Base-by-base conservation (phyloP, 2,797 vertebrate species). In the Australoheros facetus region DNA sequence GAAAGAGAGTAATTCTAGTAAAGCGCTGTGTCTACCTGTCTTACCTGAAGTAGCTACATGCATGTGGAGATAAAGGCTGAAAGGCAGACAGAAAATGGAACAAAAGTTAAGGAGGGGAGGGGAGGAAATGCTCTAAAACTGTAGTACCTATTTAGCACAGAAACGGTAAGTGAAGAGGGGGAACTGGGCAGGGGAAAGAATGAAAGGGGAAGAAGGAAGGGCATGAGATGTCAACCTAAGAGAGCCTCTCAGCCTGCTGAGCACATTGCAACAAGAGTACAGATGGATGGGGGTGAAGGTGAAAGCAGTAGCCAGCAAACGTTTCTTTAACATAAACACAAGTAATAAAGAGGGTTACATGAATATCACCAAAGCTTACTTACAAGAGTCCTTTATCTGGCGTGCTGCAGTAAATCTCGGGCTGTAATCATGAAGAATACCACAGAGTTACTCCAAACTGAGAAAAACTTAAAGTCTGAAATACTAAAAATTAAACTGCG, bases 1-100 rank as follows among this genome's bases (percentile, higher is more conserved):
- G 80, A 87, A 86, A 87, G 83, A 85, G 83, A 80, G 93, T 90
- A 89, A 90, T 81, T 88, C 85, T 88, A 93, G 91, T 85, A 82
- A 86, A 89, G 87, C 66, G 69, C 88, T 73, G n/a, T 88, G 70
- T 71, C 73, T 88, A 79, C 85, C 84, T 89, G 86, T 92, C 86
- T 88, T 72, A 90, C 51, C 84, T 83, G 75, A 91, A 90, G 92
- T 86, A 85, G 86, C 81, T 90, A 87, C 88, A 89, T 88, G 79
- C 77, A 83, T 80, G 57, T 78, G 32, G 64, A 93, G 91, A 93
- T 91, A 91, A 92, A 87, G 75, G 64, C 77, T 64, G 57, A 87
- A 90, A 84, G 51, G 42, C n/a, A 54, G 34, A 54, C 75, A 53
- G 70, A 75, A 87, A 91, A 86, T 81, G 66, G 77, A 62, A 80